phyloP scores from a whole-genome alignment of 2,888 invertebrate species.

The Listrodromus nycthemerus region DNA sequence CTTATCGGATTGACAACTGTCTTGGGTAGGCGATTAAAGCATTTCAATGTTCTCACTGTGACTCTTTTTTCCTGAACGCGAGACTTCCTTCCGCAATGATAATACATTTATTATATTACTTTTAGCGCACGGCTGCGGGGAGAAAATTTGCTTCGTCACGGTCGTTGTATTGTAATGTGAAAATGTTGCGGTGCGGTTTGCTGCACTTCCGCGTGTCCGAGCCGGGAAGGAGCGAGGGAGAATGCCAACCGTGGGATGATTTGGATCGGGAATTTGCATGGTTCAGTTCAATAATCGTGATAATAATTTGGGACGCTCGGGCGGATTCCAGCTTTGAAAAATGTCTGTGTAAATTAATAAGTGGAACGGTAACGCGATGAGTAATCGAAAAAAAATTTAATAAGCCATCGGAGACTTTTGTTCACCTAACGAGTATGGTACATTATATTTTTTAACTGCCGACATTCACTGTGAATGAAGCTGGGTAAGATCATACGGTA shows the following conservation, averaged over 20 bases:
- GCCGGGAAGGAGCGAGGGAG: neutral
- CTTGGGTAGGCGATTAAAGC: slow-evolving; percentile 13
- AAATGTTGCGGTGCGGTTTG: neutral
- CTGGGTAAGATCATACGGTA: neutral
- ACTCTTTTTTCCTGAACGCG: neutral
- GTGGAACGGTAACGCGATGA: neutral
- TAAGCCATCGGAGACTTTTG: neutral
- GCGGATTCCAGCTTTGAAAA: too few relatives aligned
- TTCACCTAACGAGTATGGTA: neutral
- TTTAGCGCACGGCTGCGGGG: neutral
- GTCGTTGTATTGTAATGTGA: slow-evolving; percentile 17
- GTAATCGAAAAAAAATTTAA: neutral
- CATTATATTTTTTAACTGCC: neutral
- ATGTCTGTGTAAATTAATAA: too few relatives aligned
- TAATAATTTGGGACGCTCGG: too few relatives aligned
- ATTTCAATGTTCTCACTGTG: slow-evolving; percentile 16
- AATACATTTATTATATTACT: slow-evolving; percentile 22
- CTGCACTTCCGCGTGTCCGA: slow-evolving; percentile 23
- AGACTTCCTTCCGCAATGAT: slow-evolving; percentile 35
- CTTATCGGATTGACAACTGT: neutral
- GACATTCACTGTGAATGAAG: neutral
- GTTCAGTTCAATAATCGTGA: neutral
- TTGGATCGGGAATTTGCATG: neutral
- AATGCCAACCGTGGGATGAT: neutral
- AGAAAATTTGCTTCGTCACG: slow-evolving; percentile 31